phyloP scores from a whole-genome alignment of 1,140 invertebrate species.

The Drosophila parvula region DNA sequence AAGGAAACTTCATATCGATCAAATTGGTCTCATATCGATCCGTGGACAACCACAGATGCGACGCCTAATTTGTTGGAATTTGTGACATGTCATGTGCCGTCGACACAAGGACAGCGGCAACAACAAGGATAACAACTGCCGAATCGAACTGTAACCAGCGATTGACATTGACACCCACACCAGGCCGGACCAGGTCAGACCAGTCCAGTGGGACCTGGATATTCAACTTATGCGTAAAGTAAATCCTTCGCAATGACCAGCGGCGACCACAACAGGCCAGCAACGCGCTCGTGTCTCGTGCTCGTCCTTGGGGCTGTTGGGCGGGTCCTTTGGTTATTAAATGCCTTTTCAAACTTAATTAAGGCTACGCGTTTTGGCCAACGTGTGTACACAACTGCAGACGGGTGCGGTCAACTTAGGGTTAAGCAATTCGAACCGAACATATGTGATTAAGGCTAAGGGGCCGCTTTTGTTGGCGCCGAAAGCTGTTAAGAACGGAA shows the following conservation, averaged over 20 bases:
- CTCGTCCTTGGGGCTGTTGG: conserved; percentile 57
- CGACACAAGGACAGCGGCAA: conserved; percentile 49
- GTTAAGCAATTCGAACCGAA: conserved; percentile 44
- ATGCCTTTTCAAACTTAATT: conserved; percentile 75
- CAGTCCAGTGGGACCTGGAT: conserved; percentile 26
- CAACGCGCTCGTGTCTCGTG: conserved; percentile 59
- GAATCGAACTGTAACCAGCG: conserved; percentile 15
- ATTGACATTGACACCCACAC: conserved; percentile 59
- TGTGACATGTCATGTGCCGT: conserved; percentile 67
- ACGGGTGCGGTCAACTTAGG: conserved; percentile 39
- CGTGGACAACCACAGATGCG: conserved; percentile 59
- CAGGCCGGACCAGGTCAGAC: not conserved
- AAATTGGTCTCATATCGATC: conserved; percentile 71
- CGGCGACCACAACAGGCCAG: conserved; percentile 16
- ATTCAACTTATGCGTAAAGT: conserved; percentile 57
- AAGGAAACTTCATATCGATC: conserved; percentile 64
- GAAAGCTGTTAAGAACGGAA: not conserved
- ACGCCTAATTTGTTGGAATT: conserved; percentile 63
- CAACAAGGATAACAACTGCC: conserved; percentile 30
- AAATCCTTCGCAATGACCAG: conserved; percentile 48
- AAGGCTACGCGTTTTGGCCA: conserved; percentile 60
- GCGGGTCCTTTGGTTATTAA: conserved; percentile 67
- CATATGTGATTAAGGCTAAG: conserved; percentile 47
- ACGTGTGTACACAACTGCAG: conserved; percentile 48
- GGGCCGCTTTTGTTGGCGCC: conserved; percentile 6